Evolutionary conservation across 1,140 invertebrate genomes (phyloP), one percentile per base, ranked within the genome.

Genomic region (Drosophila micromelanica): DNA sequence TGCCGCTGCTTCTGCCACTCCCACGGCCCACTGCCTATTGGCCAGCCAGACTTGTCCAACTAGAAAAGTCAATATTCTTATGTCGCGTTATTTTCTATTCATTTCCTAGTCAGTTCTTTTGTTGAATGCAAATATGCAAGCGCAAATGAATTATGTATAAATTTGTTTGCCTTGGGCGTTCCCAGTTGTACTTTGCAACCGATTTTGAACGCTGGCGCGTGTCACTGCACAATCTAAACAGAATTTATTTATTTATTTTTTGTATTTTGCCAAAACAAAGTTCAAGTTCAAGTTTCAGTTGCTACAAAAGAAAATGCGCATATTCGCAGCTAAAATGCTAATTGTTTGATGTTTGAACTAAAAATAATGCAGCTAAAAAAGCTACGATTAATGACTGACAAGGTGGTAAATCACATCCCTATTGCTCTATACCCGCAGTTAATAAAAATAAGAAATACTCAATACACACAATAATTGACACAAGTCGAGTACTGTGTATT

Each of bases 91-190:
- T 65, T 86, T 85, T 77, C 73, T 84, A 73, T 69, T 73, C 32
- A 54, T 70, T 69, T 48, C 30, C 40, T 57, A 73, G 63, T 77
- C 73, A 59, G 64, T 79, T 76, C 68, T 74, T 52, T 55, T 62
- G 51, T 42, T 38, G 69, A 76, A 80, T 80, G 67, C 68, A 63
- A 35, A 35, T 80, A 85, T 85, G 69, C 38, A 65, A 51, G 59
- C 56, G 38, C 17, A 62, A 45, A 61, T 61, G 52, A 55, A 42
- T 35, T 35, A 63, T 54, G 8, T 37, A 59, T 23, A 37, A 38
- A 48, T 38, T 42, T 52, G 3, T 48, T 48, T 48, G 13, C 12
- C 27, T 46, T 45, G 11, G 57, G 59, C 59, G 57, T 62, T 69
- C 35, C 65, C 65, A 69, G 11, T 35, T 37, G 1, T 8, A 65